Evolutionary conservation across 2,113 vertebrate species (phyloP).

Genomic region (Callorhinus ursinus): DNA sequence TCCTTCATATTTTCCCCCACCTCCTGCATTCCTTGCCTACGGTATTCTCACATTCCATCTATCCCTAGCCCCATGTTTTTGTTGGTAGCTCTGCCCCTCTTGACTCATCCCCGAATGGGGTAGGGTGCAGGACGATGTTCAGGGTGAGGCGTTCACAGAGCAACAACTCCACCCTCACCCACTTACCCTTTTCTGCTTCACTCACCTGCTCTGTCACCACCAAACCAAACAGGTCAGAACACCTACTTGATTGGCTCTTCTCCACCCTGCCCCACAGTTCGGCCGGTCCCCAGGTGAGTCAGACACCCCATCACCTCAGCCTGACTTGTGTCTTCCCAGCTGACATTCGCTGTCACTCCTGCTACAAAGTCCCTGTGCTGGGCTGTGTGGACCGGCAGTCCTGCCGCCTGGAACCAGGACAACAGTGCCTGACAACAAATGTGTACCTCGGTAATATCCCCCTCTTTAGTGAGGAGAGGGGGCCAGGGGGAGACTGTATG

Average conservation of each 20-base stretch:
- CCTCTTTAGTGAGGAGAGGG: neutral
- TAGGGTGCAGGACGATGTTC: neutral
- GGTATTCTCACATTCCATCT: neutral
- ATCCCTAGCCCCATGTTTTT: neutral
- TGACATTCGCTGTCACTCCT: slow-evolving; percentile 76
- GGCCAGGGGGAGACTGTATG: neutral
- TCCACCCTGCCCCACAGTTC: neutral
- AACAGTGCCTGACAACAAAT: slow-evolving; percentile 69
- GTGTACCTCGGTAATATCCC: slow-evolving; percentile 74
- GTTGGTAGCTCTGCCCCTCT: neutral
- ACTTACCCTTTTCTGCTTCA: neutral
- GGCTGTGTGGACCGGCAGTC: slow-evolving; percentile 76
- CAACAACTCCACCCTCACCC: slow-evolving; percentile 8
- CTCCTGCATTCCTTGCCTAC: neutral
- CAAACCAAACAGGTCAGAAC: neutral
- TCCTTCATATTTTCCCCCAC: neutral
- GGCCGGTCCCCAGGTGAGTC: neutral
- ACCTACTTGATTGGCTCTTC: neutral
- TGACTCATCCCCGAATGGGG: slow-evolving; percentile 53
- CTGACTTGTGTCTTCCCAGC: slow-evolving; percentile 70
- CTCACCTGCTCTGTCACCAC: neutral
- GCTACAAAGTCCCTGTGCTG: slow-evolving; percentile 77
- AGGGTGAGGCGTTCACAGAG: slow-evolving; percentile 10
- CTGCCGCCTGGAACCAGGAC: slow-evolving; percentile 69
- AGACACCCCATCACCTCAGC: neutral